A percentile compares a stretch with the other conserved stretches of the same genome.
Conservation (phyloP, 2,888 invertebrate genomes). For the Rhogogaster chlorosoma region DNA sequence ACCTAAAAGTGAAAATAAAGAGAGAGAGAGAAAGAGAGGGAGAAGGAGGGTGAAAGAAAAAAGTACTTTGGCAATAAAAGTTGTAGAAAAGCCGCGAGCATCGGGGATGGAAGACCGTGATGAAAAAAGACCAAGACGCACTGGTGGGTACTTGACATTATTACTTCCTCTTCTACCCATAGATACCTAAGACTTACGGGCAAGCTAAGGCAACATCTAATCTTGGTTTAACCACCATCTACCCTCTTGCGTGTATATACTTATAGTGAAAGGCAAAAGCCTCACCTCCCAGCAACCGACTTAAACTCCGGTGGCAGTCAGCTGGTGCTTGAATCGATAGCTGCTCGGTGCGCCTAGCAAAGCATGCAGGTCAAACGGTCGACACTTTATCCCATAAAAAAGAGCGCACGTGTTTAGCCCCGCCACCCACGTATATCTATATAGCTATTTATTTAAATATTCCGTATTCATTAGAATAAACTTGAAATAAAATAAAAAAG, state of each 20-base stretch:
- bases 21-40: neutral
- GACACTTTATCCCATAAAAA: slow-evolving; percentile 33
- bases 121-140: slow-evolving; percentile 14
- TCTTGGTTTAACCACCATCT: slow-evolving; percentile 47
- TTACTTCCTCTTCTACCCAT: slow-evolving; percentile 25
- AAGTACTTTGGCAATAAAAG: slow-evolving; percentile 23
- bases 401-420: slow-evolving; percentile 43
- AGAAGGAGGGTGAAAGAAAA: neutral
- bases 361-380: slow-evolving; percentile 51
- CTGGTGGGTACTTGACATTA: slow-evolving; percentile 29
- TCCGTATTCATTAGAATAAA: neutral
- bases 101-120: neutral
- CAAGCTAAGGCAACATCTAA: slow-evolving; percentile 47
- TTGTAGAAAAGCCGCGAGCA: neutral
- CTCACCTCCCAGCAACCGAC: slow-evolving; percentile 44
- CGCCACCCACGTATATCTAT: slow-evolving; percentile 3
- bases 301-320: slow-evolving; percentile 58
- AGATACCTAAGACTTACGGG: slow-evolving; percentile 34
- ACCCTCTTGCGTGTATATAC: slow-evolving; percentile 50
- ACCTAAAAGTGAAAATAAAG: neutral
- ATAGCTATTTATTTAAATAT: neutral
- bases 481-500: neutral
- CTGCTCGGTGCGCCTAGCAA: slow-evolving; percentile 47
- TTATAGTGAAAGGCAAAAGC: slow-evolving; percentile 39
- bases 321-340: slow-evolving; percentile 70